phyloP scores from a whole-genome alignment of 2,797 vertebrate species.

The Neopelma chrysocephalum region DNA sequence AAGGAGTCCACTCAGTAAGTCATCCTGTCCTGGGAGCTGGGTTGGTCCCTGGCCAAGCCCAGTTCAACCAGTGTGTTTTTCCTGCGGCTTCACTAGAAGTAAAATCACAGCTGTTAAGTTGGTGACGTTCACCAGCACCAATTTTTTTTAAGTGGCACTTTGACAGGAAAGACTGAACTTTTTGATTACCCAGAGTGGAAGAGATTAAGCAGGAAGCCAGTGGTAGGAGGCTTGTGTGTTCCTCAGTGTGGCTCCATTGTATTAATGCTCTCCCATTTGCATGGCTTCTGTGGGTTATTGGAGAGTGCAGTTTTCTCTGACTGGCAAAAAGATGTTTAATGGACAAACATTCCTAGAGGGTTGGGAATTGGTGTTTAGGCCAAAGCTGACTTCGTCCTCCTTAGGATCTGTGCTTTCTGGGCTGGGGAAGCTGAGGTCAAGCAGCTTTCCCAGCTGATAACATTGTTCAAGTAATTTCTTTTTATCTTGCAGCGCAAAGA shows the following conservation, averaged over 20 bases:
- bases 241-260: background rate
- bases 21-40: background rate
- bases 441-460: slow-evolving; percentile 5
- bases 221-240: background rate
- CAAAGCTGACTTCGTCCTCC: background rate
- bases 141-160: background rate
- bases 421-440: background rate
- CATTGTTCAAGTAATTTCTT: slow-evolving; percentile 28
- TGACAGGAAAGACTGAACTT: background rate
- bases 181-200: background rate
- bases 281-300: background rate
- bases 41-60: background rate
- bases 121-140: background rate
- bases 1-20: background rate
- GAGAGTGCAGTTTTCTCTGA: background rate
- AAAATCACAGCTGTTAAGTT: background rate
- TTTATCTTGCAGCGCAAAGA: slow-evolving; percentile 79
- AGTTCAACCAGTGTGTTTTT: background rate
- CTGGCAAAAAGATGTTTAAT: background rate
- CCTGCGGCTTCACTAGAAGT: background rate
- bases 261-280: background rate
- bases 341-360: background rate
- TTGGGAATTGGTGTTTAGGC: background rate
- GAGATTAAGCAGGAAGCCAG: background rate
- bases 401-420: background rate